Conservation (phyloP, 2,888 invertebrate species). For the Beris morrisii region DNA sequence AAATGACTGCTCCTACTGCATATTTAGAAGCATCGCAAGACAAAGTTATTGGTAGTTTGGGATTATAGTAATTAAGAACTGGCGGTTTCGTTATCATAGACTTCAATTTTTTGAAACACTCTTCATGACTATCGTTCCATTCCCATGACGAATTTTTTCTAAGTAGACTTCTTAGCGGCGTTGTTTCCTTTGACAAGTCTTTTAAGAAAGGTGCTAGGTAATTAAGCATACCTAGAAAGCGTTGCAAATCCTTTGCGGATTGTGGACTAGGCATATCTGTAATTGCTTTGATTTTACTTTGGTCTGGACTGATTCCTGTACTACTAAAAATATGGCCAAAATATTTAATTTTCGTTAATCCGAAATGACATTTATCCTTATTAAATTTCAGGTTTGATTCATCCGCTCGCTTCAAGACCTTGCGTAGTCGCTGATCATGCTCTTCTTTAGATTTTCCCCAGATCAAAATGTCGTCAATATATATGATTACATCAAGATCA, state of each 20-base stretch:
- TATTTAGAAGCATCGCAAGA: constrained; percentile 43
- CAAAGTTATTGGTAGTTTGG: constrained; percentile 42
- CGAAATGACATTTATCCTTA: constrained; percentile 37
- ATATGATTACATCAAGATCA: constrained; percentile 27
- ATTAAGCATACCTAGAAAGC: constrained; percentile 36
- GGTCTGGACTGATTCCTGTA: constrained; percentile 33
- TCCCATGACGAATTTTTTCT: constrained; percentile 35
- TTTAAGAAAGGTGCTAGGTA: constrained; percentile 25
- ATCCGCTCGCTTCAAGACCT: neutral
- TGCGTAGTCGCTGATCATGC: neutral
- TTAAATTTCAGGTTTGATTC: constrained; percentile 22
- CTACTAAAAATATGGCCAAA: constrained; percentile 38
- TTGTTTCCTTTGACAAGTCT: constrained; percentile 32
- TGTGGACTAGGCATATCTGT: constrained; percentile 33
- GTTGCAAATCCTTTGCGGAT: constrained; percentile 32
- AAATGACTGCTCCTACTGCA: constrained; percentile 38
- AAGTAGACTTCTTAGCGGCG: constrained; percentile 37
- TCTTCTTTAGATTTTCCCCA: neutral
- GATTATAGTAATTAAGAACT: constrained; percentile 44
- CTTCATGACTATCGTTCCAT: constrained; percentile 37
- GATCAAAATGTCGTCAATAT: constrained; percentile 29
- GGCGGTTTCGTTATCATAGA: constrained; percentile 38
- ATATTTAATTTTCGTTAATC: constrained; percentile 34
- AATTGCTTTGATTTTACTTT: no score
- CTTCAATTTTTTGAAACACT: constrained; percentile 40